Base-by-base conservation (phyloP, 2,888 invertebrate species). In the Leucania comma region DNA sequence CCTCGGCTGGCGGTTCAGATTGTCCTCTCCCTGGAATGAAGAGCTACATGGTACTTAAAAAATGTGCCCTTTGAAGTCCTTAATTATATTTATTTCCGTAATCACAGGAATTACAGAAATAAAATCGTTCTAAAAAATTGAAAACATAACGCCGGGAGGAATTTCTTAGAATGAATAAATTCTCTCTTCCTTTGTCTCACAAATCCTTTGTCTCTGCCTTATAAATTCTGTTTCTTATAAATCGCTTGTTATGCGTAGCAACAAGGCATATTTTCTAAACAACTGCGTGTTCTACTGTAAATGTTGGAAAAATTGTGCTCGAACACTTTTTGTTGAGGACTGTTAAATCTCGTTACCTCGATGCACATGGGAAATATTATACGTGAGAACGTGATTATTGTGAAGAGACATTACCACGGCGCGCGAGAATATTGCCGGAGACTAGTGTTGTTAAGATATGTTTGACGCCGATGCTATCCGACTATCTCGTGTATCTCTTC, bases 311-410 rank as follows among this genome's bases (percentile, higher is more conserved):
- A 80, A 81, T 67, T 70, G 22, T 72, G 46, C 57, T 75, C 57
- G 68, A 65, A 62, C 42, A 68, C 69, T 78, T 78, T 85, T 83
- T 87, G 80, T 81, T 81, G 75, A 81, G 87, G 86, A 82, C 87
- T 82, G 78, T 82, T 87, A 88, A 86, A 86, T 86, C 85, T 87
- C 83, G 84, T 88, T 87, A 87, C 85, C 73, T 83, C 78, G 82
- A 86, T 88, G 88, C 88, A 86, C 88, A 89, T 90, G 90, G 88
- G 91, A 91, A 90, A 89, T 89, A 82, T 86, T 86, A 86, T 85
- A 87, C 89, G 88, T 91, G 91, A 88, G 92, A 93, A 90, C 82
- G 76, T 88, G 89, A 89, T 92, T 88, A 89, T 88, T 90, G 88
- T 86, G 86, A 86, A 88, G 89, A 87, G 87, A 88, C 86, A 85